Evolutionary conservation across 2,888 invertebrate genomes (phyloP).

Genomic region (Elegia similella): DNA sequence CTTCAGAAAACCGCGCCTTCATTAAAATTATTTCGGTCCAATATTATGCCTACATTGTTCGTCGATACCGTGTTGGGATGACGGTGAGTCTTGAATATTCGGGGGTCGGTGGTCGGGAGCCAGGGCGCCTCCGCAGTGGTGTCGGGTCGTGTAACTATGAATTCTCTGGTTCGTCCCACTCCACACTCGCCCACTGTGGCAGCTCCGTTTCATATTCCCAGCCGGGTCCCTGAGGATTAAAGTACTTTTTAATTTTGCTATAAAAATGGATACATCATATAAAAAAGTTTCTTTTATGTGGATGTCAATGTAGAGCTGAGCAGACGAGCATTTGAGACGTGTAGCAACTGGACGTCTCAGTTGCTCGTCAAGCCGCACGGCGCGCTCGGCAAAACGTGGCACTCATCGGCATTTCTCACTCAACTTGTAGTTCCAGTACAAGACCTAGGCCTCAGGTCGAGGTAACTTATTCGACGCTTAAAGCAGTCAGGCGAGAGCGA

Average conservation of each 20-base stretch:
- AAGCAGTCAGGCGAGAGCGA: not conserved
- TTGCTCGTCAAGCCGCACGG: not conserved
- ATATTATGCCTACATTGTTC: slow-evolving; percentile 18
- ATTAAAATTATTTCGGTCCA: not conserved
- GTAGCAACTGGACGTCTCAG: no score
- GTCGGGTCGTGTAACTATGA: slow-evolving; percentile 67
- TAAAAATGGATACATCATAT: no score
- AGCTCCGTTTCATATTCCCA: slow-evolving; percentile 97
- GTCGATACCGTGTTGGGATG: slow-evolving; percentile 21
- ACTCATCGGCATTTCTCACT: not conserved
- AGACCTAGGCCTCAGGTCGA: no score
- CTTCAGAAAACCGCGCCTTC: not conserved
- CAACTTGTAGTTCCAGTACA: no score
- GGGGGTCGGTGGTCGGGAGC: slow-evolving; percentile 36
- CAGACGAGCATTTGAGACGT: no score
- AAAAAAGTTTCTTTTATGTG: no score
- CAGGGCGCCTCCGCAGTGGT: slow-evolving; percentile 58
- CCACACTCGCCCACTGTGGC: slow-evolving; percentile 94
- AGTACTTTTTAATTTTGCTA: not conserved
- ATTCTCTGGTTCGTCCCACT: slow-evolving; percentile 88
- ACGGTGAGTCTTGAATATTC: slow-evolving; percentile 24
- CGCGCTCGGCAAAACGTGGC: no score
- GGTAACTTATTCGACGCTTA: no score
- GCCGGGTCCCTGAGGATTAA: slow-evolving; percentile 88
- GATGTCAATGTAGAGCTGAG: no score